Evolutionary conservation across 2,797 vertebrate genomes (phyloP), one percentile per base, ranked within the genome.

Genomic region (Phoeniculus purpureus): DNA sequence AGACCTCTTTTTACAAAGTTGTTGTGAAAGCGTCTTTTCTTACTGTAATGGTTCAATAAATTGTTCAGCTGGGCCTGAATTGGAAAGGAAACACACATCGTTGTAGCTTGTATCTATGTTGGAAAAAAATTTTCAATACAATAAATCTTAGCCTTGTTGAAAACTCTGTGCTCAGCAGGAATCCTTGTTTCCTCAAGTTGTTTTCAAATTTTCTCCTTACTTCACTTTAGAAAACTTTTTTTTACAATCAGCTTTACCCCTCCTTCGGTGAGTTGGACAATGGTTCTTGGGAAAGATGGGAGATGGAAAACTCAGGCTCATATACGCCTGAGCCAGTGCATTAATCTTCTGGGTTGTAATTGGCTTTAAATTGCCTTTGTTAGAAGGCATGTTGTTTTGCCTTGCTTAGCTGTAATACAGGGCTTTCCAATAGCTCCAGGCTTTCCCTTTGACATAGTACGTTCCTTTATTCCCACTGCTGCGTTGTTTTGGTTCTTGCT

Each of bases 71-170:
- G 52, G 71, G 75, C 64, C 90, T 85, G 81, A 82, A 74, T 23
- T 83, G 81, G 94, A 68, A 72, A 68, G 77, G 92, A 91, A 85
- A 54, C 32, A 26, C 58, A 48, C 0, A 1, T 56, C 89, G 61
- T 70, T 85, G 66, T 75, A 91, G 43, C 59, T 91, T 88, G n/a
- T 90, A 90, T 91, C 83, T 84, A 15, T 65, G 50, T 18, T 67
- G 74, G 80, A 65, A 86, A 85, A 73, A 77, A 47, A 8, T 0
- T 25, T 56, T 80, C 52, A 64, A 9, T 81, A 51, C 76, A 71
- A 79, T 91, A 90, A 94, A 89, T 91, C 64, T 76, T 90, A 81
- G 47, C 52, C 66, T 56, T 93, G 85, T 80, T 92, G 94, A 90
- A 89, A 90, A 86, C 61, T 40, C 52, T 56, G 22, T 81, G 74